Conservation (phyloP, 2,797 vertebrate genomes). For the Thripadectes ignobilis region DNA sequence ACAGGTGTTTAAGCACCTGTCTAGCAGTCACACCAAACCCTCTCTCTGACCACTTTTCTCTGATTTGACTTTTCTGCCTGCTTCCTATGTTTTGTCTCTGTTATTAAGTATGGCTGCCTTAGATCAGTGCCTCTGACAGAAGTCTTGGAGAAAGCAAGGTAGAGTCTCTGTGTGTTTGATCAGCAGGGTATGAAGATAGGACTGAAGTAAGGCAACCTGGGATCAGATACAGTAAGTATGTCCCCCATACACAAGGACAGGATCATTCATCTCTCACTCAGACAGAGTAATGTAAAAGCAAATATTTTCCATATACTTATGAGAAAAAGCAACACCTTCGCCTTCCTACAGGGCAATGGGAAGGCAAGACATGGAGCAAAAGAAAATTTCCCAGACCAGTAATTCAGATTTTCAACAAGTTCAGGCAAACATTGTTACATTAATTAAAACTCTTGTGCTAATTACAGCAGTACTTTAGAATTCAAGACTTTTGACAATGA, state of each 20-base stretch:
- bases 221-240: background rate
- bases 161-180: rapidly evolving
- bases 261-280: background rate
- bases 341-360: background rate
- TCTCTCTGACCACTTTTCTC: background rate
- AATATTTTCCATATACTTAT: background rate
- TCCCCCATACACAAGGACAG: background rate
- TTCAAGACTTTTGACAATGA: background rate
- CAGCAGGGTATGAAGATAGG: background rate
- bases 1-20: background rate
- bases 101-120: background rate
- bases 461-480: background rate
- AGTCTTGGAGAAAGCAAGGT: background rate
- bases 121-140: background rate
- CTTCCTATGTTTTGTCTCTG: background rate
- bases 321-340: background rate
- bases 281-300: background rate
- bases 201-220: background rate
- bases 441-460: background rate
- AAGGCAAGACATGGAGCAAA: background rate
- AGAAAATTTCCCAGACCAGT: background rate
- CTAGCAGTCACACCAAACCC: background rate
- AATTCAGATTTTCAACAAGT: background rate
- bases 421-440: background rate
- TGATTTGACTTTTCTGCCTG: background rate